Base-by-base conservation (phyloP, 1,140 invertebrate species). In the Formica selysi region DNA sequence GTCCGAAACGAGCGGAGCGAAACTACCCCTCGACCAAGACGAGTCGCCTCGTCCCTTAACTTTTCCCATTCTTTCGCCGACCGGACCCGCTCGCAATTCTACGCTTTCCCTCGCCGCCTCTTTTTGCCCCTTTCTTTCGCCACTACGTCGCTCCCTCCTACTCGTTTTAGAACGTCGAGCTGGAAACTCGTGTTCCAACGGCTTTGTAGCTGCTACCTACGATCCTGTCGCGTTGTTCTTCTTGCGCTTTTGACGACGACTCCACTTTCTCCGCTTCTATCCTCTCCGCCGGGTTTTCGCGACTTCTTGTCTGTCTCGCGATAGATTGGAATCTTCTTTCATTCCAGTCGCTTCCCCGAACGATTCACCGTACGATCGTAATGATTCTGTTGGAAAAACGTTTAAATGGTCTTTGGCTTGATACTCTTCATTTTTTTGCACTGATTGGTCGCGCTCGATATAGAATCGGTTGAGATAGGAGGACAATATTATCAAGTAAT, bases 61-160 rank as follows among this genome's bases (percentile, higher is more conserved):
- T 89, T 89, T 89, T 76, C 83, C 87, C 84, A 86, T 88, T 89
- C 88, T 89, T 89, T 73, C 83, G n/a, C 11, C 74, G n/a, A n/a
- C 57, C n/a, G 65, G 13, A 19, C 86, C 62, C 70, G 71, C 76
- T 88, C 67, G 74, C 81, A 76, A 88, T 86, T 81, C 83, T 36
- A 41, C 54, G 22, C 78, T 57, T 36, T 41, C 41, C 68, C 38
- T 51, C 61, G 48, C 48, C 48, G 4, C 48, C 26, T 38, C 76
- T 71, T 85, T 57, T 65, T 54, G 57, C 67, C 16, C 11, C 6
- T 41, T 83, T 86, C 51, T 74, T 36, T 29, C 44, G 65, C 19
- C 51, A 64, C 32, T 32, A 32, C 26, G 13, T 32, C 61, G 29
- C 48, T 13, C 57, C 65, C 85, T 48, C 54, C 48, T 29, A 19